Base-by-base conservation (phyloP, 1,140 invertebrate genomes). In the Chelonus insularis region DNA sequence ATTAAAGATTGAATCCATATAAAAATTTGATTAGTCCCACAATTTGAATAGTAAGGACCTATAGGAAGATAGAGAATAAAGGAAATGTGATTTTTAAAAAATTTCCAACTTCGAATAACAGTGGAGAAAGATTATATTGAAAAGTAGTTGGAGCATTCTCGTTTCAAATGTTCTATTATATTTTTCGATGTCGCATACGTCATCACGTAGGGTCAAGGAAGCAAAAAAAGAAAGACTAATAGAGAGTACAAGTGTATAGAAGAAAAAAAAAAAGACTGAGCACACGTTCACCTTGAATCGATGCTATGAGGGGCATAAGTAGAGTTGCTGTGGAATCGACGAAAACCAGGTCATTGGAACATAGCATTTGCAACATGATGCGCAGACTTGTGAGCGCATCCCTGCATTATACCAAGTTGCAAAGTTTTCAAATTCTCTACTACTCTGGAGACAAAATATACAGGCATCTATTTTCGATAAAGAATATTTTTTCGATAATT, bases 321-420 rank as follows among this genome's bases (percentile, higher is more conserved):
- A 12, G 37, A n/a, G 21, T 34, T 56, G 29, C 36, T 54, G 45
- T 61, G 58, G 61, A 60, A 68, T 60, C 67, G 64, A 37, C 18
- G 11, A 37, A 64, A 76, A 72, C 65, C 68, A 58, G 74, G 74
- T 76, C 73, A 76, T 74, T 76, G 70, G 73, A 69, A 52, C 74
- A 72, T 68, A 69, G 52, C 74, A 72, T 68, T 70, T 51, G 34
- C 62, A 63, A 62, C 57, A 62, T 64, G 65, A 58, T 60, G 64
- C 63, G 65, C 36, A 32, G 18, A 39, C 57, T 62, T 29, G 11
- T 60, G 64, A 52, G 61, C 60, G 58, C 65, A 65, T 64, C 62
- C 68, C 64, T 65, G 63, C 68, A 63, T 52, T 60, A 21, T 4
- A 14, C 4, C 2, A 8, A 37, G 51, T 37, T 18, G 11, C 32